Base-by-base conservation (phyloP, 2,797 vertebrate species). In the Morelia viridis region DNA sequence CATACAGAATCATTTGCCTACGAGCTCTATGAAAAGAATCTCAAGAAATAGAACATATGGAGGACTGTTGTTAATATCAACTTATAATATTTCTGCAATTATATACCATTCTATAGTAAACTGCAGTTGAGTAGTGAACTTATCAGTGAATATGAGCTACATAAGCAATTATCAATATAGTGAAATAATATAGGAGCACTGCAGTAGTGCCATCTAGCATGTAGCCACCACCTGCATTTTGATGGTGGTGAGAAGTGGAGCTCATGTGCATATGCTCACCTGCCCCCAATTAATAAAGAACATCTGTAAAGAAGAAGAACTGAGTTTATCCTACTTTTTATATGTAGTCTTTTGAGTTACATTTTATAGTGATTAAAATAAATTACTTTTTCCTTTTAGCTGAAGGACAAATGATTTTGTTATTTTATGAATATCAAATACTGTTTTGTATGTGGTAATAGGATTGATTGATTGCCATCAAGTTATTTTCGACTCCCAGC, bases 1-100 rank as follows among this genome's bases (percentile, higher is more conserved):
- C 99, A 99, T 92, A 98, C 94, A 0, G 99, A 99, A 94, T 98
- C 98, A 94, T 99, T 98, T 95, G 99, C 99, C 0, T 99, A 99
- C 7, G 99, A 99, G 95, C 0, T 12, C 19, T 98, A 99, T 92
- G 98, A 98, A 94, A 98, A 95, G 95, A 98, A 98, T 87, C 97
- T 98, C 13, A 93, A 96, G 91, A 93, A 97, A 3, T 98, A 85
- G 90, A 28, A 2, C 8, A 57, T 31, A 4, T 80, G 53, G 12
- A 56, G 24, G 28, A 22, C 12, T 13, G 0, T 24, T 87, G 28
- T 35, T 80, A 13, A 8, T 46, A 46, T 80, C 71, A 24, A 19
- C 46, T 46, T 80, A 12, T 3, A 80, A 80, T 35, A 86, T 12
- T 50, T 24, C 65, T 50, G 56, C 3, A 61, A 46, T 83, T 46